Evolutionary conservation across 1,140 invertebrate species (phyloP).

Genomic region (Lucilia sericata): DNA sequence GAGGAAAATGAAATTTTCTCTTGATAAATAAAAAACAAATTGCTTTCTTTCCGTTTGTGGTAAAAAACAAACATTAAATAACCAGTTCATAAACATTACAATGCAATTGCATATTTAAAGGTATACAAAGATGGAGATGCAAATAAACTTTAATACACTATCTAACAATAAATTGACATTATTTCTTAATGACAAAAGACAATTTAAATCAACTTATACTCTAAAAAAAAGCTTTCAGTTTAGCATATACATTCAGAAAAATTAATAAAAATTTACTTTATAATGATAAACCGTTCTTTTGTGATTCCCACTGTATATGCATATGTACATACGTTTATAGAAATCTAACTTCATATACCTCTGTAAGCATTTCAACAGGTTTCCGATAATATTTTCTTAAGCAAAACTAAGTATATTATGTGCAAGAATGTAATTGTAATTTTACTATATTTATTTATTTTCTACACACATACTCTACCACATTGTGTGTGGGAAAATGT

Average conservation of each 20-base stretch:
- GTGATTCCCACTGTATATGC: too few relatives aligned
- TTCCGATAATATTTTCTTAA: not conserved
- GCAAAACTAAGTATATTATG: not conserved
- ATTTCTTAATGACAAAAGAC: too few relatives aligned
- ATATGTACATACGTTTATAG: too few relatives aligned
- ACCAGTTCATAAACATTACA: not conserved
- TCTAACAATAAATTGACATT: too few relatives aligned
- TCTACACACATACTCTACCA: not conserved
- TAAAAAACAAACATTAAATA: not conserved
- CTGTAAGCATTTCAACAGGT: not conserved
- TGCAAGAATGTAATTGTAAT: not conserved
- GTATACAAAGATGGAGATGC: not conserved
- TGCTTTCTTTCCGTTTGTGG: not conserved
- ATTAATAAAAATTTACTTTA: too few relatives aligned
- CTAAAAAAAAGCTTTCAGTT: too few relatives aligned
- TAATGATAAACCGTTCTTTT: too few relatives aligned
- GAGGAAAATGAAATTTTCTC: not conserved
- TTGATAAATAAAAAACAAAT: not conserved
- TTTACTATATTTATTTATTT: not conserved
- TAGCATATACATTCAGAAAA: too few relatives aligned
- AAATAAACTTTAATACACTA: not conserved
- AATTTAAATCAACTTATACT: too few relatives aligned
- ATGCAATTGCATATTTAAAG: slow-evolving; percentile 7
- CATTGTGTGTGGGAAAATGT: not conserved
- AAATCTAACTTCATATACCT: too few relatives aligned